phyloP scores from a whole-genome alignment of 2,888 invertebrate species.

The Latrodectus elegans region DNA sequence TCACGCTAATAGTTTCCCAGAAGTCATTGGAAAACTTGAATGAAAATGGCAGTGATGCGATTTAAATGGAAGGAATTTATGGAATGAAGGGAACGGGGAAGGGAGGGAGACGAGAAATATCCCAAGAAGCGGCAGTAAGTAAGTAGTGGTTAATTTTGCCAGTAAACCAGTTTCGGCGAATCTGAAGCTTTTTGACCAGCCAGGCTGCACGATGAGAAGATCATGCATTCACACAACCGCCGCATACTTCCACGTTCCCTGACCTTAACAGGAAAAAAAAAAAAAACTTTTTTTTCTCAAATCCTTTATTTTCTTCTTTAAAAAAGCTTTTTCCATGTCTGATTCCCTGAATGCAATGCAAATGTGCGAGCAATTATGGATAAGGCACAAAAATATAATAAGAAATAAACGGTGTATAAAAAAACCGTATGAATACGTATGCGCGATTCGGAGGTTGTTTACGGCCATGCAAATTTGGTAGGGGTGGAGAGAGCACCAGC shows the following conservation, averaged over 20 bases:
- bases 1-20: no score
- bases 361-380: neutral
- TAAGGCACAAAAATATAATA: neutral
- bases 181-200: neutral
- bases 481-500: slow-evolving; percentile 22
- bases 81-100: neutral
- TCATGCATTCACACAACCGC: neutral
- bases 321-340: neutral
- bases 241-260: neutral
- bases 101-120: neutral
- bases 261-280: neutral
- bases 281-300: neutral
- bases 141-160: slow-evolving; percentile 1
- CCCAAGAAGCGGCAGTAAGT: neutral
- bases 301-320: neutral
- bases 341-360: neutral
- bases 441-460: slow-evolving; percentile 25
- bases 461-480: slow-evolving; percentile 11
- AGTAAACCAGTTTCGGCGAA: neutral
- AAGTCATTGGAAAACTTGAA: no score
- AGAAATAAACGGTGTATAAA: neutral
- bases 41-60: no score
- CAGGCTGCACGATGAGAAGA: no score
- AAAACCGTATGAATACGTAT: neutral
- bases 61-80: neutral